Percentiles rank a stretch among this genome's conserved stretches.
Conservation (phyloP, 2,797 vertebrate genomes). For the Atherinosoma microstoma region DNA sequence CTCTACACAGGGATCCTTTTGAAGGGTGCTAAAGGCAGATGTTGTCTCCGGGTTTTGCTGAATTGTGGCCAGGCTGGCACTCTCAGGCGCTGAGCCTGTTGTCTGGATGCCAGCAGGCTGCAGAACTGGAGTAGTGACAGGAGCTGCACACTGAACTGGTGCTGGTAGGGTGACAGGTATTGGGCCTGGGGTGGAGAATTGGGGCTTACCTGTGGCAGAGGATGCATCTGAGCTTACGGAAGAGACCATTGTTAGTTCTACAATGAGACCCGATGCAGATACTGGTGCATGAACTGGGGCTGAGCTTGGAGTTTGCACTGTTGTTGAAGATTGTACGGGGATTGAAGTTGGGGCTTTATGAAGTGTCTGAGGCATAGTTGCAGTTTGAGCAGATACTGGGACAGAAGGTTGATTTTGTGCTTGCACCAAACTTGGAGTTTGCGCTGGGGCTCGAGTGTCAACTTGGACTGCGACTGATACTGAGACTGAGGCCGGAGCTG, state of each 20-base stretch:
- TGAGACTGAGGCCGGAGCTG: slow-evolving; percentile 35
- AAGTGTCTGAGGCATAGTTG: slow-evolving; percentile 42
- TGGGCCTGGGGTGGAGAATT: slow-evolving; percentile 27
- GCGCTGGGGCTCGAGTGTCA: slow-evolving; percentile 55
- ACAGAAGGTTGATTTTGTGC: slow-evolving; percentile 50
- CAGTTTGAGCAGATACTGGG: slow-evolving; percentile 44
- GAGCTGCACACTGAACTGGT: slow-evolving; percentile 38
- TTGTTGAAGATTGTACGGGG: slow-evolving; percentile 29
- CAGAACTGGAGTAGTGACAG: slow-evolving; percentile 54
- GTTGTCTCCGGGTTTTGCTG: slow-evolving; percentile 73
- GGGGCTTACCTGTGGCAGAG: slow-evolving; percentile 24
- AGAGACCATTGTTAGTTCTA: slow-evolving; percentile 48
- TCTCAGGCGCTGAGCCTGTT: slow-evolving; percentile 62
- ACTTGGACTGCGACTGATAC: slow-evolving; percentile 37
- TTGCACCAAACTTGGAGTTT: slow-evolving; percentile 44
- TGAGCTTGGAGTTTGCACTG: slow-evolving; percentile 31
- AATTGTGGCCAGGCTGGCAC: slow-evolving; percentile 56
- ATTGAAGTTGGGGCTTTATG: slow-evolving; percentile 29
- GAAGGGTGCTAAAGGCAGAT: slow-evolving; percentile 54
- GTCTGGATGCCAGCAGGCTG: slow-evolving; percentile 72
- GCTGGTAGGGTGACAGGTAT: slow-evolving; percentile 41
- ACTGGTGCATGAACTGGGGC: slow-evolving; percentile 34
- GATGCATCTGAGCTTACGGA: slow-evolving; percentile 39
- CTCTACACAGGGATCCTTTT: slow-evolving; percentile 74
- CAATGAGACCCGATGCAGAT: slow-evolving; percentile 29